These are phyloP conservation scores for Trinectes maculatus DNA, from an alignment of 2,113 vertebrate genomes.

Conservation along the genomic window DNA sequence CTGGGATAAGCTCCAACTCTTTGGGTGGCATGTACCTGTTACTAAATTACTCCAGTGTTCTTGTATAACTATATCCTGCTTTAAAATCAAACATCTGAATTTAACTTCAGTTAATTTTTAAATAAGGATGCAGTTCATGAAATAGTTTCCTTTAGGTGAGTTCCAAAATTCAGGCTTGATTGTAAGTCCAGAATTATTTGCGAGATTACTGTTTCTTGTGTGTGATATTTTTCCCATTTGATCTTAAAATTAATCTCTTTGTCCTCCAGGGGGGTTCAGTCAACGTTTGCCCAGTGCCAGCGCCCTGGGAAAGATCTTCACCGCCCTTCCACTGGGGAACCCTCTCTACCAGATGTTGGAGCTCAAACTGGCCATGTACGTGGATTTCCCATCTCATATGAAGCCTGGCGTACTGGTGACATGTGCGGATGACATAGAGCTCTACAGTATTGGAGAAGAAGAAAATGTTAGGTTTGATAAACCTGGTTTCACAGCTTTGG, in stretches of 20 bases:
- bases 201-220: too few relatives aligned
- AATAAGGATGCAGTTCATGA: too few relatives aligned
- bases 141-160: too few relatives aligned
- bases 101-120: too few relatives aligned
- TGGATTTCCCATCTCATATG: slow-evolving; percentile 91
- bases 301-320: slow-evolving; percentile 94
- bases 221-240: too few relatives aligned
- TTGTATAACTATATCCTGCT: too few relatives aligned
- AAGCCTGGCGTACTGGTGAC: slow-evolving; percentile 89
- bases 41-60: too few relatives aligned
- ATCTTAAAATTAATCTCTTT: neutral
- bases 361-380: slow-evolving; percentile 92
- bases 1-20: too few relatives aligned
- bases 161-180: too few relatives aligned
- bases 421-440: slow-evolving; percentile 93
- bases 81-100: too few relatives aligned
- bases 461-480: slow-evolving; percentile 82
- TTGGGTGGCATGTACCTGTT: too few relatives aligned
- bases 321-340: slow-evolving; percentile 86
- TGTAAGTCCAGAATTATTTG: too few relatives aligned
- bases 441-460: slow-evolving; percentile 81
- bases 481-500: slow-evolving; percentile 91
- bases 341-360: slow-evolving; percentile 95
- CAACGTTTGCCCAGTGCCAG: slow-evolving; percentile 93
- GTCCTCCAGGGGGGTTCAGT: slow-evolving; percentile 88